Evolutionary conservation across 2,113 vertebrate genomes (phyloP).

Genomic region (Trichomycterus rosablanca): DNA sequence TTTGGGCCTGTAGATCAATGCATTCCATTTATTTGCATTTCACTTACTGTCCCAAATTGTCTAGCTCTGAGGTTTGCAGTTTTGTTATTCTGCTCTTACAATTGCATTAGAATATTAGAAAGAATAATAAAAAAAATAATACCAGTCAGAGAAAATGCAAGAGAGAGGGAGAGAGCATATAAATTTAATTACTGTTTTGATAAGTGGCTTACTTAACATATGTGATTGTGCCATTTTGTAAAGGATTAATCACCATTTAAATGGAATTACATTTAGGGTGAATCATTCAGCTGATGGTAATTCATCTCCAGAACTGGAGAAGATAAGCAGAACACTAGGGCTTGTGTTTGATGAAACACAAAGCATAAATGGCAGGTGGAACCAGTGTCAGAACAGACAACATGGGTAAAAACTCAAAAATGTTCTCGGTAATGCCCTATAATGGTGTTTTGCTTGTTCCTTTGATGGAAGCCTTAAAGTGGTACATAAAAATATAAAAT

Average conservation of each 20-base stretch:
- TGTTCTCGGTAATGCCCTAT: no score
- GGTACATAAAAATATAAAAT: no score
- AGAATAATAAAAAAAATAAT: not conserved
- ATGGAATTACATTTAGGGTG: conserved; percentile 30
- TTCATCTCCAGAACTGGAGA: conserved; percentile 1
- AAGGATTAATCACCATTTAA: conserved; percentile 31
- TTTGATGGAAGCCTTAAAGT: no score
- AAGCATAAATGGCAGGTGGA: not conserved
- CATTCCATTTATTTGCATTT: not conserved
- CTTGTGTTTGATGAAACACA: conserved; percentile 7
- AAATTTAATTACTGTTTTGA: conserved; percentile 31
- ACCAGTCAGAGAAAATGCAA: not conserved
- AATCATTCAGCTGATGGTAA: conserved; percentile 23
- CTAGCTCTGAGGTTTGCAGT: not conserved
- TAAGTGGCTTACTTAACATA: conserved; percentile 28
- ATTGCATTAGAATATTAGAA: conserved; percentile 8
- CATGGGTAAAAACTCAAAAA: no score
- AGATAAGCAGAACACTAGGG: conserved; percentile 4
- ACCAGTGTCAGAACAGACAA: no score
- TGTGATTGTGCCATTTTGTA: conserved; percentile 28
- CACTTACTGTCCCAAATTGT: no score
- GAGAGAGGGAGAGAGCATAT: conserved; percentile 9
- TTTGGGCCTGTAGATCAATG: no score
- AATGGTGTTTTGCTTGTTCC: no score
- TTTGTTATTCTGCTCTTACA: no score